Evolutionary conservation across 2,113 vertebrate genomes (phyloP).

Genomic region (Triplophysa dalaica): DNA sequence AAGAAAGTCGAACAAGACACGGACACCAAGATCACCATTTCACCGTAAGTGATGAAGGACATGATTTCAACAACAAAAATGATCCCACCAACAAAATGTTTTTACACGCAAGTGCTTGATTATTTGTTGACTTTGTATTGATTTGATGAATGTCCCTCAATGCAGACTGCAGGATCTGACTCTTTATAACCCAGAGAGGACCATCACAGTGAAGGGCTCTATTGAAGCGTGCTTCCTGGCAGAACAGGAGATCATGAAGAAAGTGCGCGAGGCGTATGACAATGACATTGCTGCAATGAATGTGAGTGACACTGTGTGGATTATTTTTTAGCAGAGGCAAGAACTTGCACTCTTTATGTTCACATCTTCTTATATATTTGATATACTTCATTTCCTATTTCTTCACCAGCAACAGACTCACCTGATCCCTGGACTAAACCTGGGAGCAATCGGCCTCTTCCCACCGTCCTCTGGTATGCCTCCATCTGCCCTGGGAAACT

Average conservation of each 20-base stretch:
- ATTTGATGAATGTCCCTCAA: background rate
- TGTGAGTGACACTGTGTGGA: constrained; percentile 72
- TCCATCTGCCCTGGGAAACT: constrained; percentile 84
- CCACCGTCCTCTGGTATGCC: constrained; percentile 86
- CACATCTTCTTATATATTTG: no score
- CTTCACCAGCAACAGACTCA: constrained; percentile 85
- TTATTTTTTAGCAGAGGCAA: background rate
- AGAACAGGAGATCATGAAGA: constrained; percentile 93
- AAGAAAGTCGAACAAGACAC: constrained; percentile 97
- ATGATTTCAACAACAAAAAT: background rate
- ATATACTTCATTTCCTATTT: constrained; percentile 11
- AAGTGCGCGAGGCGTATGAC: constrained; percentile 92
- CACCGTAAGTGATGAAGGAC: constrained; percentile 76
- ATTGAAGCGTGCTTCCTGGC: constrained; percentile 88
- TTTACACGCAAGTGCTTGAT: no score
- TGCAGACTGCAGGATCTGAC: constrained; percentile 90
- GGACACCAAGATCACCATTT: constrained; percentile 96
- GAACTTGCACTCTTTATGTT: background rate
- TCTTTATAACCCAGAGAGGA: constrained; percentile 91
- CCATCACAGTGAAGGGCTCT: constrained; percentile 88
- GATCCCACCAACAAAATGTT: no score
- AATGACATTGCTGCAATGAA: constrained; percentile 97
- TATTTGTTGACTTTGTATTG: no score
- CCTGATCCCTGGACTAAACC: constrained; percentile 91
- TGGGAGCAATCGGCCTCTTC: constrained; percentile 90